A percentile compares a stretch with the other conserved stretches of the same genome.
These are phyloP conservation scores for Echeneis naucrates DNA, from an alignment of 2,797 vertebrate genomes.

Conservation along the genomic window DNA sequence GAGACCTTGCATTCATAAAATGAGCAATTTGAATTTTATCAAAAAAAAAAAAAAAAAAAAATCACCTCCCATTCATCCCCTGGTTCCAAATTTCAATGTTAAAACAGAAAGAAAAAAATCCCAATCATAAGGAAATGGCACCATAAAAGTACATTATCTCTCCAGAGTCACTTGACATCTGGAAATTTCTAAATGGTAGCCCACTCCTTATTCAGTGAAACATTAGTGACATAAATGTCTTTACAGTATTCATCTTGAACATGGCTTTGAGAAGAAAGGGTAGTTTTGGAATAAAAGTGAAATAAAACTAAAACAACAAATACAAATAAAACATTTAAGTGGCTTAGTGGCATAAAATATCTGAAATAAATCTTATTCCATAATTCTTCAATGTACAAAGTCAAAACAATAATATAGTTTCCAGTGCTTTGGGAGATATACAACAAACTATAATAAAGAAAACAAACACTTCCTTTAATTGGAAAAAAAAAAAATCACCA, in stretches of 20 bases:
- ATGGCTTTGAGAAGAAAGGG: slow-evolving; percentile 74
- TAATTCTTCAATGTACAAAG: slow-evolving; percentile 82
- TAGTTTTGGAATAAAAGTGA: slow-evolving; percentile 72
- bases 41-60: slow-evolving; percentile 74
- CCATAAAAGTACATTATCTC: slow-evolving; percentile 76
- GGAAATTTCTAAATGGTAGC: slow-evolving; percentile 67
- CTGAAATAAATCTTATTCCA: slow-evolving; percentile 80
- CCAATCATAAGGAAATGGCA: slow-evolving; percentile 82
- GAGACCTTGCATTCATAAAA: slow-evolving; percentile 80
- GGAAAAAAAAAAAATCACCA: slow-evolving; percentile 56
- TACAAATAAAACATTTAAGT: slow-evolving; percentile 83
- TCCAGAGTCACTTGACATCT: slow-evolving; percentile 72
- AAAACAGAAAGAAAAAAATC: slow-evolving; percentile 68
- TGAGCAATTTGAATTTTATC: slow-evolving; percentile 63
- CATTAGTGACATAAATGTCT: slow-evolving; percentile 59
- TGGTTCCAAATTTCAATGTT: slow-evolving; percentile 61
- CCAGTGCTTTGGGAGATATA: slow-evolving; percentile 85
- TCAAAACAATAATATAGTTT: slow-evolving; percentile 82
- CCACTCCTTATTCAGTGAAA: slow-evolving; percentile 53
- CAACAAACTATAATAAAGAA: slow-evolving; percentile 72
- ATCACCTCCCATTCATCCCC: slow-evolving; percentile 68
- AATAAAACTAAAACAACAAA: slow-evolving; percentile 76
- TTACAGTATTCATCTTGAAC: slow-evolving; percentile 62
- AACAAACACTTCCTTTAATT: slow-evolving; percentile 65
- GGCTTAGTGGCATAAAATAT: slow-evolving; percentile 83